Percentiles rank a stretch among this genome's conserved stretches.
Evolutionary conservation across 1,140 invertebrate genomes (phyloP).

Genomic region (Bactericera cockerelli): DNA sequence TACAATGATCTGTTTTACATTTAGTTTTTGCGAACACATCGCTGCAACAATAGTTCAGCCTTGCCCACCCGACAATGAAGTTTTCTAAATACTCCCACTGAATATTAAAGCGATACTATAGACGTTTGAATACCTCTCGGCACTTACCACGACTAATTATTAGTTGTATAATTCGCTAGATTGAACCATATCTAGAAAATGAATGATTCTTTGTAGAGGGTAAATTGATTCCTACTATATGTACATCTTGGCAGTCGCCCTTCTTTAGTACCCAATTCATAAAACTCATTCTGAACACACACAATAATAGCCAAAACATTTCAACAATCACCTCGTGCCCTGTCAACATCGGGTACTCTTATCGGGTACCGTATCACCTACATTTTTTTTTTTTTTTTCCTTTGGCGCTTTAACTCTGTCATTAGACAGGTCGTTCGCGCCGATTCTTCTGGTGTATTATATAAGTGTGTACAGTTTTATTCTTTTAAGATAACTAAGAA

Average conservation of each 20-base stretch:
- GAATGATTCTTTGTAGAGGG: constrained; percentile 3
- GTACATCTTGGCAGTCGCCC: neutral
- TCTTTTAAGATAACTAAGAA: no score
- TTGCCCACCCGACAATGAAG: constrained; percentile 6
- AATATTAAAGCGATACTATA: neutral
- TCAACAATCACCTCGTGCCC: constrained; percentile 1
- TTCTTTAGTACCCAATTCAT: constrained; percentile 8
- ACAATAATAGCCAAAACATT: neutral
- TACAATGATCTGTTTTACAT: constrained; percentile 5
- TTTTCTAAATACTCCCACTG: neutral
- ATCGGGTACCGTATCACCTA: no score
- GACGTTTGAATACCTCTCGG: no score
- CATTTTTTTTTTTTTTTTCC: no score
- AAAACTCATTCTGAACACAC: neutral
- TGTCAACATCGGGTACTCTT: constrained; percentile 1
- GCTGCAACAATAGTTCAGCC: neutral
- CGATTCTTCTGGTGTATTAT: no score
- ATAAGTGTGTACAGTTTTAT: no score
- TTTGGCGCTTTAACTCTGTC: no score
- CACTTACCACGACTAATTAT: no score
- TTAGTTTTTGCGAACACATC: constrained; percentile 4
- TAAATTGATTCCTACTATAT: constrained; percentile 6
- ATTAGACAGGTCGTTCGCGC: no score
- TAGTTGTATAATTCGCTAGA: no score
- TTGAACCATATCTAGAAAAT: constrained; percentile 4